Evolutionary conservation across 2,888 invertebrate genomes (phyloP), one percentile per base, ranked within the genome.

Genomic region (Aethes cnicana): DNA sequence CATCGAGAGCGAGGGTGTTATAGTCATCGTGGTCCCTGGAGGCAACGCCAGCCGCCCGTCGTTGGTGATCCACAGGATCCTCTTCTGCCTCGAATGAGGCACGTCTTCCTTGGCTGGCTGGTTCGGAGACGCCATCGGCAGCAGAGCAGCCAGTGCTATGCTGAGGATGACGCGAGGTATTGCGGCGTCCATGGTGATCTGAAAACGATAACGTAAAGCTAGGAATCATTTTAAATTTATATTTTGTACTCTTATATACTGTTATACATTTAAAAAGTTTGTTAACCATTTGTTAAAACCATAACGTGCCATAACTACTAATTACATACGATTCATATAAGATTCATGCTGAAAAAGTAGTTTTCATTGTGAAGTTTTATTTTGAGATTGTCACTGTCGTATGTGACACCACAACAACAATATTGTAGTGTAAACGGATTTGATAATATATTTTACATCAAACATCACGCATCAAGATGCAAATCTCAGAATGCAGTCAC

Each of bases 41-140:
- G 96, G 96, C 60, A 96, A 74, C 0, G 96, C 96, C 66, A 96
- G 81, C 4, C 96, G 90, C 1, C 96, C 96, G 74, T 96, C 96
- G 59, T 95, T 94, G 6, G 96, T 96, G 58, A 96, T 92, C 96
- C 96, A 96, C 32, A 96, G 88, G 63, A 96, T 91, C 69, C 96
- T 92, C 76, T 96, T 96, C 75, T 95, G 94, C 55, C 96, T 90
- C 28, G 94, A 94, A 81, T 95, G 95, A 25, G 92, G 90, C 59
- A 84, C 72, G 56, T 88, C 74, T 57, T 90, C 84, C 60, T 87
- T 86, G 25, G 82, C 73, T 32, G 76, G 55, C 16, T 16, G 9
- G 20, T 78, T 70, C 1, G 79, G 73, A 46, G 87, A 78, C 16
- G 78, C 87, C 69, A 86, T 81, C 1, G 89, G 89, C 50, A 88